phyloP scores from a whole-genome alignment of 2,888 invertebrate species.

The Spisula subtruncata region DNA sequence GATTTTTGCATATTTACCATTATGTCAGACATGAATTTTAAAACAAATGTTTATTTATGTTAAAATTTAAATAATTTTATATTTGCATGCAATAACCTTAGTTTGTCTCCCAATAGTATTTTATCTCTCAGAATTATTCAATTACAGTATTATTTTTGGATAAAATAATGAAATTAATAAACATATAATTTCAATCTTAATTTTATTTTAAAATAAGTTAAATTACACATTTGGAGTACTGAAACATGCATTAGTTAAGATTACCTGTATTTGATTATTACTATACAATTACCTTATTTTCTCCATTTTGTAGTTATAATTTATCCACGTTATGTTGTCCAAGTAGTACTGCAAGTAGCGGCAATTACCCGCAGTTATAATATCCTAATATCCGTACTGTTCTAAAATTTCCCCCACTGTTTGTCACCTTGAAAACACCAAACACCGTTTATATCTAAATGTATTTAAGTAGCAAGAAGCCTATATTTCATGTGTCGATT shows the following conservation, averaged over 20 bases:
- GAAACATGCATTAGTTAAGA: background rate
- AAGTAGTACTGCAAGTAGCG: background rate
- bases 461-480: slow-evolving; percentile 30
- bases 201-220: background rate
- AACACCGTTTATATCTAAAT: slow-evolving; percentile 19
- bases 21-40: too few relatives aligned
- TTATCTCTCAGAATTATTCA: too few relatives aligned
- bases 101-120: too few relatives aligned
- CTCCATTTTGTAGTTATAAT: background rate
- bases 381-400: too few relatives aligned
- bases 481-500: slow-evolving; percentile 24
- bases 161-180: too few relatives aligned
- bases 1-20: too few relatives aligned
- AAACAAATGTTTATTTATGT: too few relatives aligned
- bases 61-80: too few relatives aligned
- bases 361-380: background rate
- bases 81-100: too few relatives aligned
- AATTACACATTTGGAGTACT: background rate
- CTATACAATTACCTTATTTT: background rate
- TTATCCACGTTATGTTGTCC: background rate
- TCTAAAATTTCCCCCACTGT: background rate
- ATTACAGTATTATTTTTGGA: too few relatives aligned
- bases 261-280: background rate
- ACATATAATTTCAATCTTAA: background rate
- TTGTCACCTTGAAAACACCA: slow-evolving; percentile 23